phyloP scores from a whole-genome alignment of 2,113 vertebrate species.

The Reinhardtius hippoglossoides region DNA sequence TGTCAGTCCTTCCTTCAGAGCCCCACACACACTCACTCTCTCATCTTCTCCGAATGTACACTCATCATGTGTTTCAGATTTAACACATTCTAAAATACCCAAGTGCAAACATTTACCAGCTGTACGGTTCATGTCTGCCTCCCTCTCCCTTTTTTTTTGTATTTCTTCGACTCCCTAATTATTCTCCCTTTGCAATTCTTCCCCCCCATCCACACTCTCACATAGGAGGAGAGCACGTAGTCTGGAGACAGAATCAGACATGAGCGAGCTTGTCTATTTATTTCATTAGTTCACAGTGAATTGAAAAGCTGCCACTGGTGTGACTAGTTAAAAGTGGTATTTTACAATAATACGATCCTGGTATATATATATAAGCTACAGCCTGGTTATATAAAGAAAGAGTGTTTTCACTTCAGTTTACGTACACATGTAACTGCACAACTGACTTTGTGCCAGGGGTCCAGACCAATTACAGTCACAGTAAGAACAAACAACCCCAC shows the following conservation, averaged over 20 bases:
- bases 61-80: slow-evolving; percentile 80
- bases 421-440: background rate
- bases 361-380: background rate
- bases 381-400: background rate
- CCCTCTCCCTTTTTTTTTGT: slow-evolving; percentile 6
- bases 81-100: slow-evolving; percentile 73
- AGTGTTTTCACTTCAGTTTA: background rate
- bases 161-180: slow-evolving; percentile 68
- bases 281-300: background rate
- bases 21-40: slow-evolving; percentile 24
- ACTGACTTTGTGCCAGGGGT: background rate
- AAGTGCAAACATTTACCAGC: slow-evolving; percentile 71
- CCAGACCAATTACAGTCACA: background rate
- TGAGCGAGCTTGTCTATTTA: background rate
- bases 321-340: too few relatives aligned
- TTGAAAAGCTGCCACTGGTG: too few relatives aligned
- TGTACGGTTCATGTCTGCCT: slow-evolving; percentile 62
- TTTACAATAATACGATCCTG: background rate
- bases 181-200: slow-evolving; percentile 29
- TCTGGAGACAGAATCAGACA: background rate
- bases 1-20: slow-evolving; percentile 32
- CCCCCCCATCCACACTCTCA: slow-evolving; percentile 41
- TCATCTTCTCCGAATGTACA: slow-evolving; percentile 51
- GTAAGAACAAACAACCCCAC: slow-evolving; percentile 47
- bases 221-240: slow-evolving; percentile 54